phyloP scores from a whole-genome alignment of 2,888 invertebrate species.

The Phorcus lineatus region DNA sequence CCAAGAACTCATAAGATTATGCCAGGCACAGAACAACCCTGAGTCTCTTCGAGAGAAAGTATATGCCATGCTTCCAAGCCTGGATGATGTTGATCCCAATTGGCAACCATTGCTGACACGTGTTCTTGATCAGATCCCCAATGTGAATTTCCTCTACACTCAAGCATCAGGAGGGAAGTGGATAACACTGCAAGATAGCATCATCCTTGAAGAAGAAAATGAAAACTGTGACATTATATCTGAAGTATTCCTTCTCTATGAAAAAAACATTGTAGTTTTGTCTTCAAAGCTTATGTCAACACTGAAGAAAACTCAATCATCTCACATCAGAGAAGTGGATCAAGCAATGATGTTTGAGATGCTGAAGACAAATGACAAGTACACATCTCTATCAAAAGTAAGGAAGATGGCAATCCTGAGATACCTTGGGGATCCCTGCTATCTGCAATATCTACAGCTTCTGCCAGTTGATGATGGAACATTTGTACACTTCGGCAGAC shows the following conservation, averaged over 20 bases:
- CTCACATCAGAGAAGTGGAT: no score
- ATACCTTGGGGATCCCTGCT: background rate
- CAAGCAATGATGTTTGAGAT: background rate
- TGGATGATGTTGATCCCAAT: conserved; percentile 28
- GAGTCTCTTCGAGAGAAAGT: conserved; percentile 25
- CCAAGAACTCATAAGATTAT: conserved; percentile 34
- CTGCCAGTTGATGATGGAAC: conserved; percentile 26
- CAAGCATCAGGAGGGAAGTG: background rate
- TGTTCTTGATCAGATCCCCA: conserved; percentile 46
- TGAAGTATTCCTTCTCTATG: background rate
- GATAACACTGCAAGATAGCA: background rate
- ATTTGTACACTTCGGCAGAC: background rate
- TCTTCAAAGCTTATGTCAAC: background rate
- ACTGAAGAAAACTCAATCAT: background rate
- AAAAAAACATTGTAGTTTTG: background rate
- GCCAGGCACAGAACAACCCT: conserved; percentile 14
- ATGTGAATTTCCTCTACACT: background rate
- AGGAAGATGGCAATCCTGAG: conserved; percentile 8
- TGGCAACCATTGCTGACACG: conserved; percentile 54
- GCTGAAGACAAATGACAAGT: background rate
- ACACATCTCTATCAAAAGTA: background rate
- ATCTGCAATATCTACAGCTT: background rate
- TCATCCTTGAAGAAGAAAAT: background rate
- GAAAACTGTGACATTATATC: background rate
- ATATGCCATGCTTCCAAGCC: conserved; percentile 38